These are phyloP conservation scores for Potamilus streckersoni DNA, from an alignment of 1,140 invertebrate genomes.

Conservation along the genomic window DNA sequence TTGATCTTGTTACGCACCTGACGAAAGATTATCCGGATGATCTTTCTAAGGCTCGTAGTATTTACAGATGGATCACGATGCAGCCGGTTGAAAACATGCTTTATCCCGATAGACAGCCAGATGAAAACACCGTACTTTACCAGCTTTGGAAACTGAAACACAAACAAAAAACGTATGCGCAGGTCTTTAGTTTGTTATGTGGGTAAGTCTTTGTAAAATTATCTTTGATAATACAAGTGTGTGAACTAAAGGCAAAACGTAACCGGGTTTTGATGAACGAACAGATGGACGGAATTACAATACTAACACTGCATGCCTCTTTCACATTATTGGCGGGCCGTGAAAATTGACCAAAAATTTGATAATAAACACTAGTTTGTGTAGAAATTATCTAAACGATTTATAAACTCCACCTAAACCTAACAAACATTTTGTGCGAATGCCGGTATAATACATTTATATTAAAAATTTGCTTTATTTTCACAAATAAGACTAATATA, in stretches of 20 bases:
- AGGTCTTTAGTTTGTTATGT: slow-evolving; percentile 54
- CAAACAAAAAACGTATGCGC: slow-evolving; percentile 54
- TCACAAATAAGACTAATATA: too few relatives aligned
- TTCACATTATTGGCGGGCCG: too few relatives aligned
- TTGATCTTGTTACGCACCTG: slow-evolving; percentile 27
- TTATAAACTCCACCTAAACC: too few relatives aligned
- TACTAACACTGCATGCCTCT: too few relatives aligned
- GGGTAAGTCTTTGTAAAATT: slow-evolving; percentile 40
- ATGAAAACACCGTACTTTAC: slow-evolving; percentile 34
- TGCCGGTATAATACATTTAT: too few relatives aligned
- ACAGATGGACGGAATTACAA: too few relatives aligned
- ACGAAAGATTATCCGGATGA: slow-evolving; percentile 37
- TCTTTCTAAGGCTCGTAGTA: slow-evolving; percentile 47
- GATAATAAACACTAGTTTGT: too few relatives aligned
- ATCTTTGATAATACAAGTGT: background rate
- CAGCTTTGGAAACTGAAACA: slow-evolving; percentile 55
- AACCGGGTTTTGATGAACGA: background rate
- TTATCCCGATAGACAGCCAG: slow-evolving; percentile 29
- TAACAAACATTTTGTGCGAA: too few relatives aligned
- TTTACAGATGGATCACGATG: slow-evolving; percentile 56
- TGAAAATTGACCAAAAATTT: too few relatives aligned
- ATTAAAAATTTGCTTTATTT: too few relatives aligned
- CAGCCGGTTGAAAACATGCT: slow-evolving; percentile 34
- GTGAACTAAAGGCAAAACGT: background rate
- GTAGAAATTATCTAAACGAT: too few relatives aligned